phyloP scores from a whole-genome alignment of 2,797 vertebrate species.

The Ciconia nigra region DNA sequence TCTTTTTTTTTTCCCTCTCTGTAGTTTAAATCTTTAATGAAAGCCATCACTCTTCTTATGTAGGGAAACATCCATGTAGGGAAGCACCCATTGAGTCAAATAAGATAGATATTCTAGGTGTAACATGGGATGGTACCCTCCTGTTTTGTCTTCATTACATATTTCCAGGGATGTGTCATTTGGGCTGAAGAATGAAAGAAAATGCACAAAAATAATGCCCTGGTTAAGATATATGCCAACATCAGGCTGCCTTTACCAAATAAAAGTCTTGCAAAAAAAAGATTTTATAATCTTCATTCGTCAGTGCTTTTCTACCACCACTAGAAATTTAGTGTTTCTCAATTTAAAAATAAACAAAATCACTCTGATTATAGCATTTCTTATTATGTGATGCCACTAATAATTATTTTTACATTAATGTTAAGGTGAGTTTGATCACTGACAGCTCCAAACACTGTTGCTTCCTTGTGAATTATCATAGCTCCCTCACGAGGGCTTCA shows the following conservation, averaged over 20 bases:
- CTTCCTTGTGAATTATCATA: not conserved
- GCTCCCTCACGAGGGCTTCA: not conserved
- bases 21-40: not conserved
- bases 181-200: not conserved
- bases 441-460: not conserved
- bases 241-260: not conserved
- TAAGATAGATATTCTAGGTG: not conserved
- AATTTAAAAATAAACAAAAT: not conserved
- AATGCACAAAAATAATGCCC: not conserved
- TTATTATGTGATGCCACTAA: slow-evolving; percentile 2
- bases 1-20: not conserved
- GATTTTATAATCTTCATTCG: not conserved
- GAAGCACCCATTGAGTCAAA: not conserved
- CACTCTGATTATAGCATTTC: not conserved
- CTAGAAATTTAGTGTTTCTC: not conserved
- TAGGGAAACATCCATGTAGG: not conserved
- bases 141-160: not conserved
- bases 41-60: not conserved
- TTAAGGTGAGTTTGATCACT: not conserved
- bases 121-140: not conserved
- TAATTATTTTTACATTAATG: not conserved
- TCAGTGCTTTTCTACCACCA: not conserved
- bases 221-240: not conserved
- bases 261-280: not conserved
- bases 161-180: not conserved